Evolutionary conservation across 2,113 vertebrate genomes (phyloP).

Genomic region (Colinus virginianus): DNA sequence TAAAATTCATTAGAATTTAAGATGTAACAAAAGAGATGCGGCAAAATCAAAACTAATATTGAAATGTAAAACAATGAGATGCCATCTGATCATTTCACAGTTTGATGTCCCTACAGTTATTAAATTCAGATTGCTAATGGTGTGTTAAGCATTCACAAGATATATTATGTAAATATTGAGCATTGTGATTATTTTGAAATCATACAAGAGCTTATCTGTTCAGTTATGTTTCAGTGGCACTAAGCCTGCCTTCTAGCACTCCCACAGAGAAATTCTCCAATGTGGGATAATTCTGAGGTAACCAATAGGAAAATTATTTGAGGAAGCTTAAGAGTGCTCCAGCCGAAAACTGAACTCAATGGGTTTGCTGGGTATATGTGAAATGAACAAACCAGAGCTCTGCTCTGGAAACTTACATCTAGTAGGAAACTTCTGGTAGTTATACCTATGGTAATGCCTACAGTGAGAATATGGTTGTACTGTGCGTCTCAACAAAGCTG

Average conservation of each 20-base stretch:
- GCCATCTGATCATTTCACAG: not conserved
- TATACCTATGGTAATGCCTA: not conserved
- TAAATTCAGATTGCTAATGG: not conserved
- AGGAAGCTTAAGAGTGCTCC: not conserved
- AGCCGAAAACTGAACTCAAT: not conserved
- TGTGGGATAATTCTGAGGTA: not conserved
- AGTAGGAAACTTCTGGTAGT: not conserved
- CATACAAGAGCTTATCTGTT: not conserved
- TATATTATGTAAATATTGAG: not conserved
- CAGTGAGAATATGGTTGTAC: fast-evolving
- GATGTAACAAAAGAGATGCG: not conserved
- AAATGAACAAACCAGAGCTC: not conserved
- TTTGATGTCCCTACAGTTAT: not conserved
- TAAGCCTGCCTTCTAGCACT: not conserved
- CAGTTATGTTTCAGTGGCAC: not conserved
- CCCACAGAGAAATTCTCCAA: not conserved
- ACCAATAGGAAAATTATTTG: not conserved
- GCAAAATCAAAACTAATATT: not conserved
- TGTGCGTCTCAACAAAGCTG: not conserved
- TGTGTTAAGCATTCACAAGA: not conserved
- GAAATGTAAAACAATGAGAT: not conserved
- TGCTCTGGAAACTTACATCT: not conserved
- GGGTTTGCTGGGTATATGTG: not conserved
- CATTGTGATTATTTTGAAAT: not conserved
- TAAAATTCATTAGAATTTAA: not conserved